Conservation (phyloP, 2,888 invertebrate genomes). For the Amblyjoppa proteus region DNA sequence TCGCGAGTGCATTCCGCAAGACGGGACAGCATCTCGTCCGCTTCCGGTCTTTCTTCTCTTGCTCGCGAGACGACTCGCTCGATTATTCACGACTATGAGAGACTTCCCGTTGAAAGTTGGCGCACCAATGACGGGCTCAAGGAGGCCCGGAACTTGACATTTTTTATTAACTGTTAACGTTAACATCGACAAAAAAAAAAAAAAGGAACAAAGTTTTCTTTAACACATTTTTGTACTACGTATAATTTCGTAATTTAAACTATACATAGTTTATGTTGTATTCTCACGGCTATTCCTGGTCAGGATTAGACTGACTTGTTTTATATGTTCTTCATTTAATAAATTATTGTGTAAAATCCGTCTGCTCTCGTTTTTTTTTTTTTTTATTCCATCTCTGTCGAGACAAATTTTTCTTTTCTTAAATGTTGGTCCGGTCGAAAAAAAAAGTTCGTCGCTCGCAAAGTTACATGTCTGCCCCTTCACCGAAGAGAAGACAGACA, state of each 20-base stretch:
- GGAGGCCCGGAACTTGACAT: not conserved
- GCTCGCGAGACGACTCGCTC: not conserved
- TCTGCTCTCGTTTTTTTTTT: not conserved
- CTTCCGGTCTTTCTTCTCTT: constrained; percentile 4
- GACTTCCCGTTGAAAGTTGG: not conserved
- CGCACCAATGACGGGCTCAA: not conserved
- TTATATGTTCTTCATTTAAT: not conserved
- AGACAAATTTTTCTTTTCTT: not conserved
- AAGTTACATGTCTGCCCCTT: not conserved
- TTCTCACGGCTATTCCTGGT: no score
- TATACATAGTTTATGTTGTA: no score
- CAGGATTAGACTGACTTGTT: not conserved
- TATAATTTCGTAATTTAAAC: no score
- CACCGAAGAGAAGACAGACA: not conserved
- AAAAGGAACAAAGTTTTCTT: no score
- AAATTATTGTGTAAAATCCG: not conserved
- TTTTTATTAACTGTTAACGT: no score
- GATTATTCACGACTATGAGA: not conserved
- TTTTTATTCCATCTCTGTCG: no score
- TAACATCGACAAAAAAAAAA: no score
- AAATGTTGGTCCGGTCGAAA: not conserved
- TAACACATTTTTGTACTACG: no score
- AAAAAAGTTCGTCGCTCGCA: not conserved
- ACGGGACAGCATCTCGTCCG: not conserved
- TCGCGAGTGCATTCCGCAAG: not conserved